phyloP scores from a whole-genome alignment of 2,888 invertebrate genomes.

The Byasa hedistus region DNA sequence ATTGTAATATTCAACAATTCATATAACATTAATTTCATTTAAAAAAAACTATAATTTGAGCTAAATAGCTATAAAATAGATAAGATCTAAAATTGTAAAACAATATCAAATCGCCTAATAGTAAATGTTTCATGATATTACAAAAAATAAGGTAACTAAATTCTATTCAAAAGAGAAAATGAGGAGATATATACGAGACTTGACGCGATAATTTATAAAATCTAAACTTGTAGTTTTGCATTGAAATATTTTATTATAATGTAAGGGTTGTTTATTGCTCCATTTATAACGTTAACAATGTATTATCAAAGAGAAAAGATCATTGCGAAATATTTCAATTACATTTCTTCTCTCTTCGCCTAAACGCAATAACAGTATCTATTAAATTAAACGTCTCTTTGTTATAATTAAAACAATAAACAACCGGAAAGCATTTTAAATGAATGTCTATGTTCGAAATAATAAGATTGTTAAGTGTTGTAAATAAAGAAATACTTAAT shows the following conservation, averaged over 20 bases:
- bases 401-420: slow-evolving; percentile 28
- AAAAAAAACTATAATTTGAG: neutral
- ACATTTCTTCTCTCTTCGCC: neutral
- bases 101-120: neutral
- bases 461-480: slow-evolving; percentile 56
- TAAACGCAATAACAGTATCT: neutral
- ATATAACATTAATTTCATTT: too few species aligned
- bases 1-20: too few species aligned
- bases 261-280: slow-evolving; percentile 34
- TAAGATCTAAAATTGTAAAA: neutral
- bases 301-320: neutral
- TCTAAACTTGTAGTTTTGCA: slow-evolving; percentile 30
- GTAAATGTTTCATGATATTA: neutral
- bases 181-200: slow-evolving; percentile 19
- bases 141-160: neutral
- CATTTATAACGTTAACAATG: slow-evolving; percentile 31
- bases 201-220: slow-evolving; percentile 36
- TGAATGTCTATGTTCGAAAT: slow-evolving; percentile 43
- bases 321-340: neutral
- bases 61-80: neutral
- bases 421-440: slow-evolving; percentile 38
- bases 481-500: slow-evolving; percentile 53
- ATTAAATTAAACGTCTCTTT: neutral
- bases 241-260: slow-evolving; percentile 35
- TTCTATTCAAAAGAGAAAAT: neutral